Base-by-base conservation (phyloP, 2,888 invertebrate genomes). In the Leptinotarsa peninsularis region DNA sequence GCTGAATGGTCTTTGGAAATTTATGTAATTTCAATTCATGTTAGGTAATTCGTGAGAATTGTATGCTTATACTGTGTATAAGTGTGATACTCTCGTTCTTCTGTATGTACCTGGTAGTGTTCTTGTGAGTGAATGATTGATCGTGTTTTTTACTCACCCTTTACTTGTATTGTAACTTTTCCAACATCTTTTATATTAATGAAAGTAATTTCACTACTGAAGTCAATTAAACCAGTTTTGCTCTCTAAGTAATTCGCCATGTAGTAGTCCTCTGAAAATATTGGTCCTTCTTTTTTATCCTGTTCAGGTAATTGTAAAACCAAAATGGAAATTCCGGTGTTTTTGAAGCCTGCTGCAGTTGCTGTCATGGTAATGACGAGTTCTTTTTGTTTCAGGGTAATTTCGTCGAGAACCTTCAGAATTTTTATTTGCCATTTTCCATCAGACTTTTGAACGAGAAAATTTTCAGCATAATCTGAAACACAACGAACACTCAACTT, bases 201-300 rank as follows among this genome's bases (percentile, higher is more conserved):
- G 58, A 75, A 85, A 4, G 33, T 70, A 21, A 81, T 79, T 50
- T 71, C 80, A 23, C 86, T 77, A 13, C 75, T 63, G 27, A 76
- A 74, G 23, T 67, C 60, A 17, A 78, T 68, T 17, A 54, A 68
- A 52, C 78, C 72, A 21, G 66, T 67, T n/a, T 73, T 75, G 54
- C 74, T 70, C 7, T 72, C 49, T 33, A 78, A 74, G 67, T 83
- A 83, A 10, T 66, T 52, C 17, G 76, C 82, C 49, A 67, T 72
- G 69, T 83, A 84, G 54, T 71, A 74, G 23, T 73, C 49, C 21
- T 79, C 67, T 27, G 73, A 72, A 74, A 84, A 84, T 73, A 70
- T 43, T 13, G 81, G 78, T n/a, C 66, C 70, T 72, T 67, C 13
- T 17, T 15, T 4, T 52, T 52, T 52, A 4, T n/a, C 52, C 4